These are phyloP conservation scores for Catalaphyllia jardinei DNA, from an alignment of 64 coral and sea anemone genomes.

Conservation along the genomic window DNA sequence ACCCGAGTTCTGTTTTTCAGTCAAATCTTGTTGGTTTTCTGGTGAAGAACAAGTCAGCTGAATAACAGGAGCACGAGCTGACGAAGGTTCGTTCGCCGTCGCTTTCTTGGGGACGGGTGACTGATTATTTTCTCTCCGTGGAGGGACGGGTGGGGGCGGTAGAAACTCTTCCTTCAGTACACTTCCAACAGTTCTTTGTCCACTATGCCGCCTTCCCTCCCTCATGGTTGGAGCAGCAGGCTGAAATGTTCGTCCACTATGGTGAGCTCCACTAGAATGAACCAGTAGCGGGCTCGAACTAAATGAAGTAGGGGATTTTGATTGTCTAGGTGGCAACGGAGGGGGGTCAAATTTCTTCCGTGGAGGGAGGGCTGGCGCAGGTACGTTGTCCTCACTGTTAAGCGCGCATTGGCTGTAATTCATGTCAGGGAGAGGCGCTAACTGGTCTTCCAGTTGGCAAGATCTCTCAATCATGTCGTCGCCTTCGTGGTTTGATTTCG, in stretches of 20 bases:
- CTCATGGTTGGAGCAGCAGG: not conserved
- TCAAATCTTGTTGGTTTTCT: slow-evolving; percentile 17
- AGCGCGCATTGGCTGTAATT: not conserved
- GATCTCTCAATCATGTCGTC: not conserved
- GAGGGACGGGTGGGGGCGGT: slow-evolving; percentile 60
- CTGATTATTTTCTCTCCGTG: slow-evolving; percentile 44
- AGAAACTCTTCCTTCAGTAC: slow-evolving; percentile 13
- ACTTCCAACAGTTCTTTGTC: not conserved
- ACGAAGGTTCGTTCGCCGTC: not conserved
- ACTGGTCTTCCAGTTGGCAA: not conserved
- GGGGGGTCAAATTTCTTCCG: slow-evolving; percentile 59
- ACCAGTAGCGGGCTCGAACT: not conserved
- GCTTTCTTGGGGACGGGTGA: slow-evolving; percentile 15
- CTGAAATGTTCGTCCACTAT: not conserved
- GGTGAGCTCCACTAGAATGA: not conserved
- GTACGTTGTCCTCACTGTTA: not conserved
- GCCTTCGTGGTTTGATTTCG: not conserved
- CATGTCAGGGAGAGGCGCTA: not conserved
- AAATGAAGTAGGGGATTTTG: not conserved
- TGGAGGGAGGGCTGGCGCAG: slow-evolving; percentile 58
- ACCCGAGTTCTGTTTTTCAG: slow-evolving; percentile 6
- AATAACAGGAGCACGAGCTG: slow-evolving; percentile 26
- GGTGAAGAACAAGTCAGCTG: slow-evolving; percentile 58
- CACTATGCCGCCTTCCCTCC: not conserved
- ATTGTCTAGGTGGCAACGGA: slow-evolving; percentile 44